Conservation (phyloP, 2,113 vertebrate species). For the Chunga burmeisteri region DNA sequence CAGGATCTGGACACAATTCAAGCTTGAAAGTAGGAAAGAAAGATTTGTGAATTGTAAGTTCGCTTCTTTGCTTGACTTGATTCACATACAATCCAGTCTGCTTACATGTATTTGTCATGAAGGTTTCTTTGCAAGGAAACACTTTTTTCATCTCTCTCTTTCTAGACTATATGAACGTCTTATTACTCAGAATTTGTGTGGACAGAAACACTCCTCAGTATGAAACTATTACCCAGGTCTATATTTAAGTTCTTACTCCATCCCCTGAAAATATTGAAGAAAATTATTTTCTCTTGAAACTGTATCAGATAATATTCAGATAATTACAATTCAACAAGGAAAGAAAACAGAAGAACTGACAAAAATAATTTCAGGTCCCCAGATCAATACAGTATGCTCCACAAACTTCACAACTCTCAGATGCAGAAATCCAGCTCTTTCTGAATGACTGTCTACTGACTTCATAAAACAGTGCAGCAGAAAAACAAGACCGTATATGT, state of each 20-base stretch:
- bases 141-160: neutral
- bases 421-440: neutral
- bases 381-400: neutral
- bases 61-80: neutral
- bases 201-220: neutral
- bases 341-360: neutral
- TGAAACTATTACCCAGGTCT: neutral
- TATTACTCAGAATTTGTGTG: neutral
- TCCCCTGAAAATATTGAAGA: neutral
- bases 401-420: neutral
- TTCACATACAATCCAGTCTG: neutral
- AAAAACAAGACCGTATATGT: neutral
- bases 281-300: neutral
- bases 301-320: neutral
- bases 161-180: neutral
- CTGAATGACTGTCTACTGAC: too few relatives aligned
- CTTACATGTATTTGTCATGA: neutral
- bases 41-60: neutral
- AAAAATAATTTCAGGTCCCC: neutral
- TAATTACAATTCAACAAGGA: neutral
- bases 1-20: neutral
- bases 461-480: neutral
- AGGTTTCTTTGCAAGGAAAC: neutral
- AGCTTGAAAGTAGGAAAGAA: neutral
- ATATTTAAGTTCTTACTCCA: neutral